These are phyloP conservation scores for Meganola albula DNA, from an alignment of 2,888 invertebrate species.

Conservation along the genomic window DNA sequence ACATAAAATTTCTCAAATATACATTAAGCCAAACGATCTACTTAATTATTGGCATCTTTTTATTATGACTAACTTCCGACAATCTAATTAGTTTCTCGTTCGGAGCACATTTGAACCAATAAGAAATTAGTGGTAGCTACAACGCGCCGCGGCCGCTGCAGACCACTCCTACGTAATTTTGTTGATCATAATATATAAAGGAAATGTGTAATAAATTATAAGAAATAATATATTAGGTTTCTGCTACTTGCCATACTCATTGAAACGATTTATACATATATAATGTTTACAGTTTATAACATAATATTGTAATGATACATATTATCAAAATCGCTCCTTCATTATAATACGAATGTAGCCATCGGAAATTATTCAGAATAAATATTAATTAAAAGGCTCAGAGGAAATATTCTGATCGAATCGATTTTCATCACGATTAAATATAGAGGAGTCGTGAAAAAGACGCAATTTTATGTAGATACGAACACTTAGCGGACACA, in stretches of 20 bases:
- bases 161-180: slow-evolving; percentile 8
- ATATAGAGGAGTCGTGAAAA: slow-evolving; percentile 62
- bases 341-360: slow-evolving; percentile 25
- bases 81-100: slow-evolving; percentile 20
- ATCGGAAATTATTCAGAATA: slow-evolving; percentile 32
- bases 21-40: slow-evolving; percentile 20
- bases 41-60: slow-evolving; percentile 7
- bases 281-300: slow-evolving; percentile 20
- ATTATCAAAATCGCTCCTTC: slow-evolving; percentile 26
- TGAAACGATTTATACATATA: slow-evolving; percentile 24
- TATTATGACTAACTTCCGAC: slow-evolving; percentile 15
- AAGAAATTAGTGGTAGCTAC: slow-evolving; percentile 12
- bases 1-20: neutral
- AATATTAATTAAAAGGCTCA: slow-evolving; percentile 37
- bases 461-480: slow-evolving; percentile 74
- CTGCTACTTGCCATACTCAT: slow-evolving; percentile 27
- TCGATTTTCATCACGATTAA: slow-evolving; percentile 52
- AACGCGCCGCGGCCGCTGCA: too few species aligned
- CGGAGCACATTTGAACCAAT: slow-evolving; percentile 14
- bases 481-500: slow-evolving; percentile 64
- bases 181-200: slow-evolving; percentile 15
- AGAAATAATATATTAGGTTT: slow-evolving; percentile 23
- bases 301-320: slow-evolving; percentile 22
- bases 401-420: slow-evolving; percentile 37
- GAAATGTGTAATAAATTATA: slow-evolving; percentile 16